Percentiles rank a stretch among this genome's conserved stretches.
Conservation (phyloP, 2,888 invertebrate genomes). For the Dasysyrphus tricinctus region DNA sequence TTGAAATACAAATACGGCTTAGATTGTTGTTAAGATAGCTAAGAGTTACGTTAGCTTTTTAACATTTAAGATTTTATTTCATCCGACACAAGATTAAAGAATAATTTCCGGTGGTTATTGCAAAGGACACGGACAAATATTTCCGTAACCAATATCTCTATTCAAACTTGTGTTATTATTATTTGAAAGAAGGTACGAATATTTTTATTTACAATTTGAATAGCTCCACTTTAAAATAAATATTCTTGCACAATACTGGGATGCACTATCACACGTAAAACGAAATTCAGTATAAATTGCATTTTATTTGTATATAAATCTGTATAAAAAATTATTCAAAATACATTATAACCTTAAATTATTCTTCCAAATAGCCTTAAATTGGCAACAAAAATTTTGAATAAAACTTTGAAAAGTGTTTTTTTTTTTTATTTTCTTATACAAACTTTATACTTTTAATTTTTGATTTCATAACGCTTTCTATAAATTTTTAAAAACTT, state of each 20-base stretch:
- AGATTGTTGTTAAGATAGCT: too few species aligned
- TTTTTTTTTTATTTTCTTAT: constrained; percentile 59
- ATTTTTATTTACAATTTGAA: constrained; percentile 8
- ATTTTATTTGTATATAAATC: constrained; percentile 57
- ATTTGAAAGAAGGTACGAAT: too few species aligned
- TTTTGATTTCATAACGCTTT: constrained; percentile 40
- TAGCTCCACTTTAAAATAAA: constrained; percentile 53
- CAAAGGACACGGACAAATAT: neutral
- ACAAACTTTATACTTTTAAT: constrained; percentile 68
- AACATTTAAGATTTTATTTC: too few species aligned
- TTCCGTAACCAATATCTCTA: neutral
- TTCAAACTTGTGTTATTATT: too few species aligned
- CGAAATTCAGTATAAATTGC: constrained; percentile 32
- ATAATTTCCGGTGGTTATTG: neutral
- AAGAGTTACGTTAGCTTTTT: too few species aligned
- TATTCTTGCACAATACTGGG: constrained; percentile 63
- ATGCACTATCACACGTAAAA: constrained; percentile 77
- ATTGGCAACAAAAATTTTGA: constrained; percentile 44
- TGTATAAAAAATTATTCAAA: constrained; percentile 60
- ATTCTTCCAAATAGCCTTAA: constrained; percentile 32
- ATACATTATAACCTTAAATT: constrained; percentile 16
- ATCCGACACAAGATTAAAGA: too few species aligned
- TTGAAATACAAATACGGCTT: neutral
- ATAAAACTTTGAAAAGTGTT: constrained; percentile 5
- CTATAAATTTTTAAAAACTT: constrained; percentile 37